phyloP scores from a whole-genome alignment of 92 coral and sea anemone genomes.

The Desmophyllum pertusum region DNA sequence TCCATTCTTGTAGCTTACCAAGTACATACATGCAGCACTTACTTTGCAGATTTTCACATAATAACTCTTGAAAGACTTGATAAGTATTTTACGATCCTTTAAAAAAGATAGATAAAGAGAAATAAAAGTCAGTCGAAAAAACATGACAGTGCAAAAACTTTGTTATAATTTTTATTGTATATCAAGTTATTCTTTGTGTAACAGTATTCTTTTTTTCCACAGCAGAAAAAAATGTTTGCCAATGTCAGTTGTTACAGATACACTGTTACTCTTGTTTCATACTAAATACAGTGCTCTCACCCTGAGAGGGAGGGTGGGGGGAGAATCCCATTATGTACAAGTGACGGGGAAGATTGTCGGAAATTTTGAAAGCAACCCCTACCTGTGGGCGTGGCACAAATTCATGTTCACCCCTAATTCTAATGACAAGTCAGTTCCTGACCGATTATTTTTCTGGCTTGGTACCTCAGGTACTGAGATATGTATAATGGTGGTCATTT shows the following conservation, averaged over 20 bases:
- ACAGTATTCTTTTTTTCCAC: not conserved
- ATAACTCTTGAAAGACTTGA: conserved; percentile 90
- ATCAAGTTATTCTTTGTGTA: not conserved
- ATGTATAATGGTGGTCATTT: too few relatives aligned
- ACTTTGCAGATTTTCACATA: conserved; percentile 89
- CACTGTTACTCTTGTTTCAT: too few relatives aligned
- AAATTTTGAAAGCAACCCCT: too few relatives aligned
- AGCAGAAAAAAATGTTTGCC: not conserved
- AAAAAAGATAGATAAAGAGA: not conserved
- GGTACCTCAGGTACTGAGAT: too few relatives aligned
- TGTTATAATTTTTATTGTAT: not conserved
- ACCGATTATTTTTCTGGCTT: too few relatives aligned
- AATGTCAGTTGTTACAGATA: not conserved
- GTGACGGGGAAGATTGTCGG: too few relatives aligned
- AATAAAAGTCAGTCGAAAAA: not conserved
- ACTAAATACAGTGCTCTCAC: too few relatives aligned
- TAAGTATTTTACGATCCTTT: conserved; percentile 92
- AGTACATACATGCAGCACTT: not conserved
- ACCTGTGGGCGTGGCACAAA: too few relatives aligned
- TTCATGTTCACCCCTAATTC: too few relatives aligned
- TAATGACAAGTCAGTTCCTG: too few relatives aligned
- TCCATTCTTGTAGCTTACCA: not conserved
- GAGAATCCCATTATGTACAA: too few relatives aligned
- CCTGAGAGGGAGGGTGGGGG: too few relatives aligned
- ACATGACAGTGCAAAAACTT: not conserved